Evolutionary conservation across 1,140 invertebrate genomes (phyloP).

Genomic region (Heliconius hewitsoni): DNA sequence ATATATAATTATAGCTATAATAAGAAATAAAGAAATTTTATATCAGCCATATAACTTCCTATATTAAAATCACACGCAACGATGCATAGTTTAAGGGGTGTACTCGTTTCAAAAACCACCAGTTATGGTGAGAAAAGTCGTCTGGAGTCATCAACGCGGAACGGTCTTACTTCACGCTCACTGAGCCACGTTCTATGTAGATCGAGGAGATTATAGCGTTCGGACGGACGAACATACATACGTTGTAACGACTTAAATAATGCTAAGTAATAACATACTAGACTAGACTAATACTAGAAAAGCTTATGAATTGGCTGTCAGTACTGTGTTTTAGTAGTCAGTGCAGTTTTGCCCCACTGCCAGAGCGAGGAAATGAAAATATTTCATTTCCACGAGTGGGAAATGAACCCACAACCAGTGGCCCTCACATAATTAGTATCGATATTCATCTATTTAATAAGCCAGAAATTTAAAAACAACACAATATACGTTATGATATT

Average conservation of each 20-base stretch:
- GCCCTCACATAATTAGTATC: not conserved
- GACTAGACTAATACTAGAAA: too few species aligned
- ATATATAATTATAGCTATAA: not conserved
- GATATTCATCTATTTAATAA: not conserved
- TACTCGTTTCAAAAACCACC: constrained; percentile 51
- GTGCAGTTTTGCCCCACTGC: too few species aligned
- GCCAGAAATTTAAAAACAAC: not conserved
- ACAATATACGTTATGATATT: not conserved
- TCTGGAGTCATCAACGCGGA: constrained; percentile 58
- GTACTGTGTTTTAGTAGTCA: too few species aligned
- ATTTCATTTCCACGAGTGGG: too few species aligned
- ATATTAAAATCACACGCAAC: constrained; percentile 44
- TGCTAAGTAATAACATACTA: not conserved
- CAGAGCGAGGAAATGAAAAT: too few species aligned
- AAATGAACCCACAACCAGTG: too few species aligned
- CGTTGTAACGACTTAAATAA: not conserved
- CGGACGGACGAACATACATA: not conserved
- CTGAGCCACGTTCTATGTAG: constrained; percentile 58
- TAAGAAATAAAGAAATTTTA: not conserved
- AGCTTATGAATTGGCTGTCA: not conserved
- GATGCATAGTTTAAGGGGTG: constrained; percentile 50
- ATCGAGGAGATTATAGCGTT: constrained; percentile 57
- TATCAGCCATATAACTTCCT: not conserved
- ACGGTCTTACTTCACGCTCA: constrained; percentile 65
- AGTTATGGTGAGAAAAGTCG: constrained; percentile 68